phyloP scores from a whole-genome alignment of 2,888 invertebrate genomes.

The Acleris cristana region DNA sequence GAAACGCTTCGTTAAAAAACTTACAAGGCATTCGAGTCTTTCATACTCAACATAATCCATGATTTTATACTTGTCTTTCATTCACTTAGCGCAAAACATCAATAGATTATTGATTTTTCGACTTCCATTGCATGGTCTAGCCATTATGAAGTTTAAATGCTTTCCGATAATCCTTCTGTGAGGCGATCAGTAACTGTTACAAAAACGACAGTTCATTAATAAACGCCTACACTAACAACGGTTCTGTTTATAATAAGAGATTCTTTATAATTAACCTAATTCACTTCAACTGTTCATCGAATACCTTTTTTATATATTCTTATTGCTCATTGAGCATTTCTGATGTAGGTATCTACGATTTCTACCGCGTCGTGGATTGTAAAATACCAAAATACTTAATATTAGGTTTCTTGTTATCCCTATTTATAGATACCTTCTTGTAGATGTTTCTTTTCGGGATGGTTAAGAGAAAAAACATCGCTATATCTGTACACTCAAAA shows the following conservation, averaged over 20 bases:
- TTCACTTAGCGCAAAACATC: neutral
- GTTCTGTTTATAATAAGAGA: constrained; percentile 4
- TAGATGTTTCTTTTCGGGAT: neutral
- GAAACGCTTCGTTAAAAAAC: neutral
- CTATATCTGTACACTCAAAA: neutral
- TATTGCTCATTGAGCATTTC: no score
- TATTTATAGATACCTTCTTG: no score
- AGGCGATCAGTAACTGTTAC: constrained; percentile 13
- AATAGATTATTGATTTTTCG: constrained; percentile 18
- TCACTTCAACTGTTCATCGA: neutral
- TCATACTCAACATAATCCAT: no score
- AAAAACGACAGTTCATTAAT: constrained; percentile 30
- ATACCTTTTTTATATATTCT: neutral
- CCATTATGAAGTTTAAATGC: constrained; percentile 21
- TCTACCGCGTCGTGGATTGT: no score
- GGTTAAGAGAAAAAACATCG: neutral
- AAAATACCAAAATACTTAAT: no score
- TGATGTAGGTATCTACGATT: no score
- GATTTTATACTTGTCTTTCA: no score
- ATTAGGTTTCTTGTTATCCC: no score
- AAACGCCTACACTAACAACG: constrained; percentile 37
- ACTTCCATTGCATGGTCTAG: constrained; percentile 11
- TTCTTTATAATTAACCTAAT: constrained; percentile 13
- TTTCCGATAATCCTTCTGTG: constrained; percentile 29
- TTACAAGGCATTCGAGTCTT: neutral